Percentiles rank a stretch among this genome's conserved stretches.
Conservation (phyloP, 2,888 invertebrate genomes). For the Frankliniella fusca region DNA sequence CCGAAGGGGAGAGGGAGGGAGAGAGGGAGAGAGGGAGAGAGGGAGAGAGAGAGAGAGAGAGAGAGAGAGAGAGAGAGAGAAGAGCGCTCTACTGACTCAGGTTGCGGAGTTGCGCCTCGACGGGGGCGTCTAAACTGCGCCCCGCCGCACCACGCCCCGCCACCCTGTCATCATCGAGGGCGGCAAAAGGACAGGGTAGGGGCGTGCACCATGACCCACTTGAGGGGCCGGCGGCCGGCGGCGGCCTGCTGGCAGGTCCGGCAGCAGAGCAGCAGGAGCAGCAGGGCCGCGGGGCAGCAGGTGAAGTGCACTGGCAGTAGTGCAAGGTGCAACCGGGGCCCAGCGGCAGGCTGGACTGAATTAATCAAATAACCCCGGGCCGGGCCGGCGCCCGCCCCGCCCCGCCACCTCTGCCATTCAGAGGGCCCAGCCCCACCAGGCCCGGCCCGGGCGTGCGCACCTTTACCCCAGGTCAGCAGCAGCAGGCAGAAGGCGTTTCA, state of each 20-base stretch:
- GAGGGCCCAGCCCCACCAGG: background rate
- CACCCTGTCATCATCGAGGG: too few species aligned
- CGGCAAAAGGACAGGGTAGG: background rate
- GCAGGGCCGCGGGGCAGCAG: background rate
- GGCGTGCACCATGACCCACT: background rate
- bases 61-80: too few species aligned
- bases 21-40: too few species aligned
- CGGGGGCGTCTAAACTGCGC: too few species aligned
- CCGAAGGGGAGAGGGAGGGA: too few species aligned
- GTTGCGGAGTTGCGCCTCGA: too few species aligned
- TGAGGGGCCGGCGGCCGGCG: background rate
- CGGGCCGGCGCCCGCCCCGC: slow-evolving; percentile 1
- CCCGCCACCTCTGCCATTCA: background rate
- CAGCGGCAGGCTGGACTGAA: background rate
- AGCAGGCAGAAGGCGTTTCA: too few species aligned
- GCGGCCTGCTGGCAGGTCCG: background rate
- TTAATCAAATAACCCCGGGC: slow-evolving; percentile 19
- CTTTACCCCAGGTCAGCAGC: too few species aligned
- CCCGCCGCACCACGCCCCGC: too few species aligned
- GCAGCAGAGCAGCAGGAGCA: background rate
- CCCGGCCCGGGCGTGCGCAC: too few species aligned
- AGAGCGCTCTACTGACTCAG: too few species aligned
- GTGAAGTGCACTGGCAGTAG: background rate
- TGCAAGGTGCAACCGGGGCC: background rate
- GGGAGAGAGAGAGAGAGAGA: too few species aligned